These are phyloP conservation scores for Lithosia quadra DNA, from an alignment of 2,888 invertebrate species.

Conservation along the genomic window DNA sequence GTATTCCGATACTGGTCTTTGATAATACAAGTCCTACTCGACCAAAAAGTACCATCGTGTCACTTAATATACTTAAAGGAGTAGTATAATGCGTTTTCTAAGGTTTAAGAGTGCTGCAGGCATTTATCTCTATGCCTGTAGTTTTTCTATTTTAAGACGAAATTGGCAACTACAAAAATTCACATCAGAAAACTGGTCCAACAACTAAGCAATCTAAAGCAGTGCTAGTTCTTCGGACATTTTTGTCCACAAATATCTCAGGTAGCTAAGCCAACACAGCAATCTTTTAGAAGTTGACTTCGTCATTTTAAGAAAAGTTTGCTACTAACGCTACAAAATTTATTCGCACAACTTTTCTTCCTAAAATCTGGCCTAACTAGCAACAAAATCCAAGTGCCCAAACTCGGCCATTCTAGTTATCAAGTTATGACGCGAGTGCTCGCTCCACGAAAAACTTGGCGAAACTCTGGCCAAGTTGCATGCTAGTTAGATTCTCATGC, in stretches of 20 bases:
- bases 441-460: constrained; percentile 49
- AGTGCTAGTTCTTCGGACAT: not conserved
- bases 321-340: not conserved
- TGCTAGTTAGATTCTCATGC: constrained; percentile 39
- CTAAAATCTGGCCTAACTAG: constrained; percentile 33
- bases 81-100: no score
- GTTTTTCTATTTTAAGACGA: not conserved
- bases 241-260: not conserved
- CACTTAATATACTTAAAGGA: not conserved
- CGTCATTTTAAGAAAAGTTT: not conserved
- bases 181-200: not conserved
- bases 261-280: not conserved
- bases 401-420: constrained; percentile 38
- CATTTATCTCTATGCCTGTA: no score
- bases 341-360: constrained; percentile 18
- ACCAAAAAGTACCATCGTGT: not conserved
- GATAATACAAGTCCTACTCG: not conserved
- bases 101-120: no score
- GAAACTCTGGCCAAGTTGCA: constrained; percentile 35
- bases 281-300: not conserved
- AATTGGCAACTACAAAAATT: not conserved
- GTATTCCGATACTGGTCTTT: not conserved
- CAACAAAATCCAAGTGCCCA: constrained; percentile 41
- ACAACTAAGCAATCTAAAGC: not conserved
- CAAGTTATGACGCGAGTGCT: constrained; percentile 50